These are phyloP conservation scores for Tetraodon nigroviridis DNA, from an alignment of 2,113 vertebrate genomes.

Conservation along the genomic window DNA sequence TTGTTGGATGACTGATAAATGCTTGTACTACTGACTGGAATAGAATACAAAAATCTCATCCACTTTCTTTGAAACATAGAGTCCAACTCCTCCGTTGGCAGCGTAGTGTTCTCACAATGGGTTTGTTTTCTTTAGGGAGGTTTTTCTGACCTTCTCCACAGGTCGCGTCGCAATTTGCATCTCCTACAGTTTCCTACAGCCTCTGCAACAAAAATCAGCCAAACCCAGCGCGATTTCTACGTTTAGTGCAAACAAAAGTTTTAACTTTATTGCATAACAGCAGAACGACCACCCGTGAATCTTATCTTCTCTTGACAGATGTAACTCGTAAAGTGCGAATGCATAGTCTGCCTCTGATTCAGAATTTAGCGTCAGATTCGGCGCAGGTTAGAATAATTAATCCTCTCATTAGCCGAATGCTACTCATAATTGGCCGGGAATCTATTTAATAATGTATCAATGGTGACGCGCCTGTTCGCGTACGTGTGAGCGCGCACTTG, in stretches of 20 bases:
- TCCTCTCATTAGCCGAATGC: conserved; percentile 7
- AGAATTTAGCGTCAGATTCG: conserved; percentile 39
- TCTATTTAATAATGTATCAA: conserved; percentile 29
- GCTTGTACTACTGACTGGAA: conserved; percentile 29
- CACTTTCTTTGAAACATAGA: conserved; percentile 26
- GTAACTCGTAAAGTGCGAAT: conserved; percentile 79
- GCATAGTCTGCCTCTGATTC: conserved; percentile 64
- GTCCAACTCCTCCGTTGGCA: conserved; percentile 37
- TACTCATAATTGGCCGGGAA: conserved; percentile 11
- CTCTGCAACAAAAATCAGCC: conserved; percentile 45
- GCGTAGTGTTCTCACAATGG: conserved; percentile 24
- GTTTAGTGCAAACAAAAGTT: conserved; percentile 64
- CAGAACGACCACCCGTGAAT: conserved; percentile 54
- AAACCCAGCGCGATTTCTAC: conserved; percentile 49
- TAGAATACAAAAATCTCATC: conserved; percentile 17
- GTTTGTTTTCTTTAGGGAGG: conserved; percentile 35
- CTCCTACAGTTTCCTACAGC: conserved; percentile 67
- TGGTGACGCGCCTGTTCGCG: conserved; percentile 18
- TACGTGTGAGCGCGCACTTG: conserved; percentile 10
- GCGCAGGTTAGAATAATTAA: conserved; percentile 19
- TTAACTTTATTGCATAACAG: conserved; percentile 76
- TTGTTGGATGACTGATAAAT: conserved; percentile 53
- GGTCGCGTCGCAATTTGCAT: conserved; percentile 43
- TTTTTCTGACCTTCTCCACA: conserved; percentile 36
- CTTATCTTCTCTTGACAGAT: conserved; percentile 63